Evolutionary conservation across 2,113 vertebrate genomes (phyloP).

Genomic region (Puma concolor): DNA sequence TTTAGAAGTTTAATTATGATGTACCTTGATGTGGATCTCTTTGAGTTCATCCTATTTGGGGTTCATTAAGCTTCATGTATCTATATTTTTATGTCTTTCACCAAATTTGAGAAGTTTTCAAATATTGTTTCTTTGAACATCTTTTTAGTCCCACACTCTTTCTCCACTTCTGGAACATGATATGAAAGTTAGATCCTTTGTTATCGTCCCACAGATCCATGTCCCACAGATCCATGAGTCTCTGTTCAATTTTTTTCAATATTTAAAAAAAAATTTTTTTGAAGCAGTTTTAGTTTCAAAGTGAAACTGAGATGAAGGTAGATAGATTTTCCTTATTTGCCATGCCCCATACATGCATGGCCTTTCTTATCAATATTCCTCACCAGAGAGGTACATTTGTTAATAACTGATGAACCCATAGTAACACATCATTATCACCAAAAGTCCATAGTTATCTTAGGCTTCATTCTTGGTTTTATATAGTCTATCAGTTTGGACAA

Average conservation of each 20-base stretch:
- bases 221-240: not conserved
- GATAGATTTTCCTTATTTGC: not conserved
- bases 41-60: not conserved
- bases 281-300: not conserved
- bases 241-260: not conserved
- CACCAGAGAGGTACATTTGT: not conserved
- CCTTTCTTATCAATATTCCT: not conserved
- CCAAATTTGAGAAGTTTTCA: not conserved
- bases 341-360: not conserved
- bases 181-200: not conserved
- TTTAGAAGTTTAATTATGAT: conserved; percentile 9
- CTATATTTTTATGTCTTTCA: not conserved
- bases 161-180: not conserved
- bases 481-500: not conserved
- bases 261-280: not conserved
- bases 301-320: not conserved
- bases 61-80: not conserved
- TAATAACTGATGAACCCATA: not conserved
- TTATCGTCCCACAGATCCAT: not conserved
- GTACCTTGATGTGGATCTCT: not conserved
- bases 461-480: not conserved
- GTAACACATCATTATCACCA: not conserved
- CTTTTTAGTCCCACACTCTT: not conserved
- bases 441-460: not conserved
- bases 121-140: not conserved